Evolutionary conservation across 92 coral and sea anemone genomes (phyloP), one percentile per base, ranked within the genome.

Genomic region (Isaurus tuberculatus): DNA sequence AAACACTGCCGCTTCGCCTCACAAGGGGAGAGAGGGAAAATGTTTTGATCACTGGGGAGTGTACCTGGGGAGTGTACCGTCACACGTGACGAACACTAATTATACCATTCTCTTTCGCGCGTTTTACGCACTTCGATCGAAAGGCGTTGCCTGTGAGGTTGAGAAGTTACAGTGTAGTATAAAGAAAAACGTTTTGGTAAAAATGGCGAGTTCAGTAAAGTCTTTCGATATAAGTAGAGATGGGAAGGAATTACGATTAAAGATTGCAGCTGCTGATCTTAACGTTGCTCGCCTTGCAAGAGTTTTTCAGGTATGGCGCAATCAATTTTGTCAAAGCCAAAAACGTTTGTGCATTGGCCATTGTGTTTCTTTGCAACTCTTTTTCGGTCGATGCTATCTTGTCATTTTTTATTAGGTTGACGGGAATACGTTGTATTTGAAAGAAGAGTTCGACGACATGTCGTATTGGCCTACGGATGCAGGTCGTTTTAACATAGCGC

Each of bases 401-500:
- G 42, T 8, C 14, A 15, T 4, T 51, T 15, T 48, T 51, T 51
- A 15, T 20, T 25, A 68, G 73, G 73, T 68, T 68, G 73, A 68
- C 3, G 44, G 42, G 13, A 33, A 32, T 40, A 32, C 48, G 25
- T 68, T 68, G 23, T 68, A 68, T 68, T 30, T 68, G 42, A 68
- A 68, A 23, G 49, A 68, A 33, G 72, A 66, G n/a, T 36, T 68
- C 33, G 46, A 32, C 15, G 73, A 68, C n/a, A 33, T 68, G 48
- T 14, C 48, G 33, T 68, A 30, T 5, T 68, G 73, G 73, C 28
- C 73, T 2, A 68, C 73, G 7, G 46, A 40, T 40, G 9, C 9
- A 40, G 46, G 46, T 40, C 48, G 88, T 48, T 90, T 90, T 65
- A 82, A 86, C 55, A 73, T 81, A 4, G 26, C 51, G 30, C 90